Evolutionary conservation across 1,140 invertebrate species (phyloP), one percentile per base, ranked within the genome.

Genomic region (Cardiocondyla obscurior): DNA sequence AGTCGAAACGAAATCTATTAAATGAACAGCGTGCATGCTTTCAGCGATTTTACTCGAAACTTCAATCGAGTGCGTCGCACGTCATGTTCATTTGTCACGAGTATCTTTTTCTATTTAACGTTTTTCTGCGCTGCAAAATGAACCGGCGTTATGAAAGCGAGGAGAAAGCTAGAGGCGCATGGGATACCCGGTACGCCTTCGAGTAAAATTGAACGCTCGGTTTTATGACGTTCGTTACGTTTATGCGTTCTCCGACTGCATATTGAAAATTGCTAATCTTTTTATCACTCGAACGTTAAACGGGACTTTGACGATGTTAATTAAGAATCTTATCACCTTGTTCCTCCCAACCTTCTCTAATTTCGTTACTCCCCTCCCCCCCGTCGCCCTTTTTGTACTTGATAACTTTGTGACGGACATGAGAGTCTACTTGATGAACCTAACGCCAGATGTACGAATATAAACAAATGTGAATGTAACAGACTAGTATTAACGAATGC

Each of bases 121-220:
- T 30, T 57, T 57, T 58, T 19, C 36, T 16, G 36, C 16, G 36
- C 5, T 22, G 57, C 16, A 60, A 36, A 57, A 39, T 46, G 22
- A 2, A 57, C 16, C 16, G 39, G 0, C 33, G 49, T 55, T 36
- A 53, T 53, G n/a, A 55, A 36, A 36, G 49, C 19, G 51, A 72
- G 42, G 36, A 39, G 36, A 55, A 55, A 57, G 33, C 30, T 28
- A 25, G n/a, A n/a, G 33, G 51, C 33, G n/a, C 10, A 22, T 39
- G 33, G n/a, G 30, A 53, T 51, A 70, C n/a, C 3, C 46, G n/a
- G n/a, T 67, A 69, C 30, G 46, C 46, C 67, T 53, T 51, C 22
- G 28, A 36, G 67, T 51, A 70, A 51, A 53, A 53, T 70, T 70
- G 53, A 49, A 70, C 49, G 67, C 53, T 51, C 19, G 53, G 46